Base-by-base conservation (phyloP, 2,797 vertebrate species). In the Chaunax sp. region DNA sequence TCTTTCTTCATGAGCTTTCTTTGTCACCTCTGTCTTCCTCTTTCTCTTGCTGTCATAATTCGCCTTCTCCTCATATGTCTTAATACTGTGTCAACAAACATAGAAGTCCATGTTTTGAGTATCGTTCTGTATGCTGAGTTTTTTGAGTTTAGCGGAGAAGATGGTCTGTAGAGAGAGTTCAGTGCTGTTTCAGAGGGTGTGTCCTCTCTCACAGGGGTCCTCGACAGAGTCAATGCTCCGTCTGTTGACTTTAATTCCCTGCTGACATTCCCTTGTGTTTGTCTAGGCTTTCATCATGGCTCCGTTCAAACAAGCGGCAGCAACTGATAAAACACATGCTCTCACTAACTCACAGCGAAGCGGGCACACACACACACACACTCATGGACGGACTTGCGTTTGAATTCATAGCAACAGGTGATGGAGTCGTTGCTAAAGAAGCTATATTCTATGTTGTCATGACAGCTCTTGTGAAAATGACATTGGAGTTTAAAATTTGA, bases 291-390 rank as follows among this genome's bases (percentile, higher is more conserved):
- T 92, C 87, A 89, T 91, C 89, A 74, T 22, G 83, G 74, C 88
- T 85, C 89, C 77, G 79, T 90, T 91, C 88, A 92, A 93, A 92
- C 88, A 91, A 89, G 82, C 47, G 43, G 51, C 85, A 84, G 86
- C 92, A 92, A 94, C 93, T 93, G 93, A 92, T 89, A 91, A 93
- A 94, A 93, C 90, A 93, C 87, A 90, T 87, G 88, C 76, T 84
- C 79, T 75, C 79, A 23, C 77, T 75, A 63, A 78, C 66, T 73
- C 78, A 35, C 69, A 69, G 60, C 46, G 37, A 55, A 19, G 6
- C 51, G 28, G 57, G 47, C 56, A 55, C 44, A 68, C 50, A 23
- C 63, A 63, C 13, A 19, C 68, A 58, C 69, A 59, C 28, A 60
- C 47, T 61, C 64, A 75, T 26, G 46, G 38, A 41, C 66, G 37